Evolutionary conservation across 2,888 invertebrate genomes (phyloP), one percentile per base, ranked within the genome.

Genomic region (Crematogaster levior): DNA sequence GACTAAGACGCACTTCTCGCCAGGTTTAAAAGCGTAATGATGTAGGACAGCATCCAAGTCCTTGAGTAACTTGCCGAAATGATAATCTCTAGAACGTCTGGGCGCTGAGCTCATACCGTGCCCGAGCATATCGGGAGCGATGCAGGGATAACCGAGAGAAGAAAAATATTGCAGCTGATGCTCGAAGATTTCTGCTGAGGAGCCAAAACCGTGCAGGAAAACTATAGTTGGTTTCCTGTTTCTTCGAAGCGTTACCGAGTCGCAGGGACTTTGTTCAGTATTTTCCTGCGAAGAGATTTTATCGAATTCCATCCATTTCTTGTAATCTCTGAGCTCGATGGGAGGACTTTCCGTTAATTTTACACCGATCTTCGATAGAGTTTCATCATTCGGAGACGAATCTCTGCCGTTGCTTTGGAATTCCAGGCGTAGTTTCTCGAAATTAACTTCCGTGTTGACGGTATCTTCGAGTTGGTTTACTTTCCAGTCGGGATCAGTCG

Each of bases 181-280:
- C 87, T 95, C 95, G 95, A 97, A 97, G 43, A 96, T 94, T 86
- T 96, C 96, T 51, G 96, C 96, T 9, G 96, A 96, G 6, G 96
- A 96, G 5, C 96, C 96, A 84, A 96, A 96, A 12, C 97, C 97
- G 93, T 97, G 97, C 37, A 97, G 94, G 88, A 97, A 96, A 84
- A 97, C 95, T 75, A 97, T 93, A 58, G 95, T 91, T 0, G 96
- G 96, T 92, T 95, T 96, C 87, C 91, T 89, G 53, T 90, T 91
- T 60, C 87, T 91, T 4, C 92, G 87, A 65, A 91, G 87, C 21
- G 89, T 89, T 1, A 93, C 91, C 9, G 88, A 86, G 34, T 91
- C 90, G 4, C 61, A 81, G 0, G 86, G 79, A 80, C 58, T 89
- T n/a, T 60, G 72, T 18, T 81, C 79, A 10, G 24, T 66, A 6